A percentile compares a stretch with the other conserved stretches of the same genome.
These are phyloP conservation scores for Pherbina coryleti DNA, from an alignment of 2,888 invertebrate genomes.

Conservation along the genomic window DNA sequence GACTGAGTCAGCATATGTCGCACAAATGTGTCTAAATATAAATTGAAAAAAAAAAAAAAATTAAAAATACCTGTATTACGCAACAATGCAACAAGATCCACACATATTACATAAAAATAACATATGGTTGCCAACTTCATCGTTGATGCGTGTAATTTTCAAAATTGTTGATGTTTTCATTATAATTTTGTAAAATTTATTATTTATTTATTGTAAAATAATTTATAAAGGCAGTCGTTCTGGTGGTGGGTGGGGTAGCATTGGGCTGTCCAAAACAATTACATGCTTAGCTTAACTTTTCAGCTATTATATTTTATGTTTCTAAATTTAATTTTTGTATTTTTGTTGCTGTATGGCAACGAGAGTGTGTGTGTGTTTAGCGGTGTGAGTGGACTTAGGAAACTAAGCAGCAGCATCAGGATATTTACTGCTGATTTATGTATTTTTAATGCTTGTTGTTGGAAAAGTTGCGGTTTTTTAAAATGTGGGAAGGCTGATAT, in stretches of 20 bases:
- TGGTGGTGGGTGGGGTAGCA: background rate
- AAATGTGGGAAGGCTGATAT: background rate
- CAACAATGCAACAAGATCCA: background rate
- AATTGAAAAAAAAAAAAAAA: background rate
- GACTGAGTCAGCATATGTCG: background rate
- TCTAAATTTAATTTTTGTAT: constrained; percentile 12
- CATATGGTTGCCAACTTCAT: constrained; percentile 33
- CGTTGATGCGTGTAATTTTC: constrained; percentile 30
- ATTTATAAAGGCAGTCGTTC: background rate
- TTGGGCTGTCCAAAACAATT: constrained; percentile 30
- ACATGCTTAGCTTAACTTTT: constrained; percentile 27
- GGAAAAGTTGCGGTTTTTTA: constrained; percentile 44
- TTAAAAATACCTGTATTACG: constrained; percentile 26
- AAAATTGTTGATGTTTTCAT: constrained; percentile 19
- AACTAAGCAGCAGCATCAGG: background rate
- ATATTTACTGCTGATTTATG: constrained; percentile 48
- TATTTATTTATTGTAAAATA: too few relatives aligned
- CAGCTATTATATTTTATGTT: background rate
- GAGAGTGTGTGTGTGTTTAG: background rate
- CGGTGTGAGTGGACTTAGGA: background rate
- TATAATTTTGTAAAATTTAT: constrained; percentile 27
- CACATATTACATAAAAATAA: background rate
- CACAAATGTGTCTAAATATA: background rate
- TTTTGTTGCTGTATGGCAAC: background rate
- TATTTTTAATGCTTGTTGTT: constrained; percentile 49